Percentiles rank a stretch among this genome's conserved stretches.
phyloP scores from a whole-genome alignment of 2,888 invertebrate genomes.

The Thecophora atra region DNA sequence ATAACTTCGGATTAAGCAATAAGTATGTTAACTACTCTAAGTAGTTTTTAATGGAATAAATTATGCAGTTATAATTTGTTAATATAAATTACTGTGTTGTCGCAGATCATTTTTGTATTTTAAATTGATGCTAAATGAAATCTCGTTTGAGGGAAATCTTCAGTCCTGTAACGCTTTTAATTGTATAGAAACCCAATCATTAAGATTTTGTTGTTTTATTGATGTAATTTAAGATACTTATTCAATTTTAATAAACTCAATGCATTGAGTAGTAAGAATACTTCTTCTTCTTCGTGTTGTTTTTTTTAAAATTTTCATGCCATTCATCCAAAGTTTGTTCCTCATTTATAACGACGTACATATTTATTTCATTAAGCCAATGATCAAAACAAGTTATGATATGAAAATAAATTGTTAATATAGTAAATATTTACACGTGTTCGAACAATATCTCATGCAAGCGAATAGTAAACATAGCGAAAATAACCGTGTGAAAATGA shows the following conservation, averaged over 20 bases:
- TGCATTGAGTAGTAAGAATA: conserved; percentile 26
- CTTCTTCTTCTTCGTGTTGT: conserved; percentile 3
- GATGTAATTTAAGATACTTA: conserved; percentile 29
- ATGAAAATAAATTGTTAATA: conserved; percentile 28
- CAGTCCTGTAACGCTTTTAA: background rate
- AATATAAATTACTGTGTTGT: too few relatives aligned
- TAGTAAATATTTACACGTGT: conserved; percentile 37
- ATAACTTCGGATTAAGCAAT: too few relatives aligned
- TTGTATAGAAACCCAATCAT: conserved; percentile 20
- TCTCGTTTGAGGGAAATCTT: background rate
- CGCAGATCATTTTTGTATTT: too few relatives aligned
- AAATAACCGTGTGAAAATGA: conserved; percentile 20
- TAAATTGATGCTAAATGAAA: background rate
- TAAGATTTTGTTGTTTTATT: conserved; percentile 30
- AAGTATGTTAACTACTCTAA: too few relatives aligned
- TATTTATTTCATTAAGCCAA: conserved; percentile 34
- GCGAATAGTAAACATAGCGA: conserved; percentile 17
- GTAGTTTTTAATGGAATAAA: too few relatives aligned
- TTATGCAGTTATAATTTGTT: background rate
- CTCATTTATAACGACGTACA: conserved; percentile 27
- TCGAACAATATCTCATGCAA: conserved; percentile 24
- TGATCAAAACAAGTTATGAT: conserved; percentile 26
- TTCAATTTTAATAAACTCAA: conserved; percentile 29
- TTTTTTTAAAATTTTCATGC: conserved; percentile 16
- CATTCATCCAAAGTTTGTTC: conserved; percentile 25